Evolutionary conservation across 2,797 vertebrate genomes (phyloP), one percentile per base, ranked within the genome.

Genomic region (Brotula barbata): DNA sequence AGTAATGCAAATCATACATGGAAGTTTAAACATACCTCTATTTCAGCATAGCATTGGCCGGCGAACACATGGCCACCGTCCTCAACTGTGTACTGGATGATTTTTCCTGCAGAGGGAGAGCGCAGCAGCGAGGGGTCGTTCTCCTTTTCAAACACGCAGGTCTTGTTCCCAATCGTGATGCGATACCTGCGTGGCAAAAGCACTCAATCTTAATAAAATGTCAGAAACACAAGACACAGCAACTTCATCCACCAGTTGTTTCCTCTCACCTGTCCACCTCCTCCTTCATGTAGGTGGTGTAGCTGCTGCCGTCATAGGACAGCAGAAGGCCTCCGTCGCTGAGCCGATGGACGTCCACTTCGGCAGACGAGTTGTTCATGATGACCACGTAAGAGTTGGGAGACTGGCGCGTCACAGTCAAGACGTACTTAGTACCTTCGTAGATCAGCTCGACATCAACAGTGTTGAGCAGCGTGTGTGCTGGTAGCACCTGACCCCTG

Each of bases 251-350:
- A n/a, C n/a, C n/a, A n/a, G n/a, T 16, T 25, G 16, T 8, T 28
- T 51, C 20, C 2, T 58, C 66, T 22, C 52, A 98, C 97, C 97
- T 91, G 88, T 99, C 96, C 45, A 99, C 94, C 84, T 99, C 97
- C 57, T 99, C 96, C 51, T 99, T 99, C 95, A 99, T 96, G 90
- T 99, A 99, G 0, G 97, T 99, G 25, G 97, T 99, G 49, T 98
- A 99, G 89, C 97, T 99, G 88, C 95, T 99, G 45, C 96, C 96
- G 0, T 99, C 96, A 0, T 99, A 99, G 33, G 97, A 99, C 12
- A 99, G 87, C 60, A 99, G 84, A 50, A 99, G 89, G 0, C 97
- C 97, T 2, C 97, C 97, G 0, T 99, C 97, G 1, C 97, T 99
- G 64, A 99, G 90, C 0, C 97, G 91, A 63, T 99, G 97, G 34